Evolutionary conservation across 2,113 vertebrate genomes (phyloP), one percentile per base, ranked within the genome.

Genomic region (Podarcis cretensis): DNA sequence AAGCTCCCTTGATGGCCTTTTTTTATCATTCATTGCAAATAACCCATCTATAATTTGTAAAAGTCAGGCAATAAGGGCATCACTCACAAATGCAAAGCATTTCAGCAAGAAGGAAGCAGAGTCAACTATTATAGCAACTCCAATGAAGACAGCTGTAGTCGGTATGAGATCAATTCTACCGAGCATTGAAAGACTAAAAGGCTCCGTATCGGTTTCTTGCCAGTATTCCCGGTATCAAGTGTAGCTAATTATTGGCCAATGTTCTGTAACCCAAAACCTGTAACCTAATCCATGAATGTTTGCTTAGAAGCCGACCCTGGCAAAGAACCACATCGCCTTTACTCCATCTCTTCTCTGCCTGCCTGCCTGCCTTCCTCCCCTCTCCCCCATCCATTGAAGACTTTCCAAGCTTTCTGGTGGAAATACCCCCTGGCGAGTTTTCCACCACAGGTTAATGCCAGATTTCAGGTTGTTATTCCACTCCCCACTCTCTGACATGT

Each of bases 381-480:
- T 89, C 79, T 90, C 83, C 83, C 91, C 89, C 90, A 88, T 89
- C 84, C 90, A 89, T 90, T 95, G 95, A 90, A 74, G 4, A 4
- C n/a, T 37, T 40, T 96, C 96, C 96, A 95, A 92, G 92, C 90
- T 93, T 96, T 94, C 95, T 89, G 90, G 92, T 94, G 95, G 96
- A 96, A 96, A 97, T 93, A 95, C 95, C 94, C 95, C 94, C 32
- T 78, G 96, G 93, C 94, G 90, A 89, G 83, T 95, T 97, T 96
- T 93, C 95, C 96, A 87, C 75, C 30, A 90, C 85, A 92, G 89
- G 91, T 95, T 90, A 94, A 91, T 89, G 91, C 94, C 40, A 80
- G 91, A 93, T 95, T 95, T 92, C 90, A 96, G 92, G 91, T 89
- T 92, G 86, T 86, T 30, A 18, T 90, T 86, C 81, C 86, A 94